Conservation (phyloP, 2,113 vertebrate genomes). For the Tursiops truncatus region DNA sequence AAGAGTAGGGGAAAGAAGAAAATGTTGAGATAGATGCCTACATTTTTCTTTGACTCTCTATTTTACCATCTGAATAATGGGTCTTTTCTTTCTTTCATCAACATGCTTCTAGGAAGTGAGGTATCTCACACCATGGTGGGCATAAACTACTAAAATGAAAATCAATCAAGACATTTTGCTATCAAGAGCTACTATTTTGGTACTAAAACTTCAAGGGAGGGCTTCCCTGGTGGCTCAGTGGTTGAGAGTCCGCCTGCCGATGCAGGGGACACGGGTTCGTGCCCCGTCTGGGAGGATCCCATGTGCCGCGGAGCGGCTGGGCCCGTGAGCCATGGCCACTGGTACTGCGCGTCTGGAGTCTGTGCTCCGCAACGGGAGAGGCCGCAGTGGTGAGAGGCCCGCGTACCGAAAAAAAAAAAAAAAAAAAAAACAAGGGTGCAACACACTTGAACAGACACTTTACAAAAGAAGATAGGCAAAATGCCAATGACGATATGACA, state of each 20-base stretch:
- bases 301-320: too few relatives aligned
- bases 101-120: not conserved
- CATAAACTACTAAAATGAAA: not conserved
- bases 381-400: too few relatives aligned
- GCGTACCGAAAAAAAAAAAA: too few relatives aligned
- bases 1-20: not conserved
- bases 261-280: too few relatives aligned
- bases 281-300: too few relatives aligned
- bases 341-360: too few relatives aligned
- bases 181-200: not conserved
- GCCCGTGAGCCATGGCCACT: too few relatives aligned
- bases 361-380: too few relatives aligned
- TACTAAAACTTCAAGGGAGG: not conserved
- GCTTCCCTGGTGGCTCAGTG: too few relatives aligned
- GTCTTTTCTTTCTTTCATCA: not conserved
- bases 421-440: not conserved
- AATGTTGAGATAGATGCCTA: not conserved
- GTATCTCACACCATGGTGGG: not conserved
- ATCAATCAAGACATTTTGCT: not conserved
- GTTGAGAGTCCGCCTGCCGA: too few relatives aligned
- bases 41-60: not conserved
- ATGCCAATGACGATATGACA: not conserved
- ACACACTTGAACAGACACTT: not conserved
- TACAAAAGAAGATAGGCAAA: not conserved
- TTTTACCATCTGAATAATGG: not conserved